A percentile compares a stretch with the other conserved stretches of the same genome.
phyloP scores from a whole-genome alignment of 2,113 vertebrate species.

The Ptychochromis oligacanthus region DNA sequence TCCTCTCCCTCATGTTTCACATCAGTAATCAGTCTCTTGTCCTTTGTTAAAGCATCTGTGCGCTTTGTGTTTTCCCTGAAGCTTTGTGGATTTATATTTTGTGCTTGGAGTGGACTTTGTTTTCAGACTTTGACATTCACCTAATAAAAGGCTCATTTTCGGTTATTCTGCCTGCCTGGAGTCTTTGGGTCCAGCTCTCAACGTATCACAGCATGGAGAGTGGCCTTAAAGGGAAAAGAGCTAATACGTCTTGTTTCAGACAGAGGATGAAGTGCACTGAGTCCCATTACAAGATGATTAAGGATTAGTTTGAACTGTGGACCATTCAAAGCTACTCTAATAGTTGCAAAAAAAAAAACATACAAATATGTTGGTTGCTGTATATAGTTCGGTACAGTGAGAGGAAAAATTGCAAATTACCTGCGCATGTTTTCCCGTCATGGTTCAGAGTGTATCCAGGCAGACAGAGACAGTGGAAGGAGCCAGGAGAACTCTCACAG shows the following conservation, averaged over 20 bases:
- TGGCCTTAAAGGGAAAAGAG: no score
- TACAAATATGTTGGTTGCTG: not conserved
- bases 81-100: not conserved
- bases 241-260: no score
- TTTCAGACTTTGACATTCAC: not conserved
- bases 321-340: not conserved
- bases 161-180: not conserved
- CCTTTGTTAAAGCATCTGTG: not conserved
- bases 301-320: no score
- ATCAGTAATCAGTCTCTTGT: not conserved
- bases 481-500: conserved; percentile 85
- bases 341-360: rapidly evolving
- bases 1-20: not conserved
- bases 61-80: not conserved
- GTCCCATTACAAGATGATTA: no score
- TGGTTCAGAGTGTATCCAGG: conserved; percentile 85
- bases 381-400: not conserved
- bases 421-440: conserved; percentile 87
- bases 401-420: conserved; percentile 20
- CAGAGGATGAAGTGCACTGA: no score
- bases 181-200: no score
- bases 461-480: conserved; percentile 89
- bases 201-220: no score
- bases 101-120: not conserved
- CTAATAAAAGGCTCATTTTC: not conserved